phyloP scores from a whole-genome alignment of 2,113 vertebrate species.

The Varanus salvator region DNA sequence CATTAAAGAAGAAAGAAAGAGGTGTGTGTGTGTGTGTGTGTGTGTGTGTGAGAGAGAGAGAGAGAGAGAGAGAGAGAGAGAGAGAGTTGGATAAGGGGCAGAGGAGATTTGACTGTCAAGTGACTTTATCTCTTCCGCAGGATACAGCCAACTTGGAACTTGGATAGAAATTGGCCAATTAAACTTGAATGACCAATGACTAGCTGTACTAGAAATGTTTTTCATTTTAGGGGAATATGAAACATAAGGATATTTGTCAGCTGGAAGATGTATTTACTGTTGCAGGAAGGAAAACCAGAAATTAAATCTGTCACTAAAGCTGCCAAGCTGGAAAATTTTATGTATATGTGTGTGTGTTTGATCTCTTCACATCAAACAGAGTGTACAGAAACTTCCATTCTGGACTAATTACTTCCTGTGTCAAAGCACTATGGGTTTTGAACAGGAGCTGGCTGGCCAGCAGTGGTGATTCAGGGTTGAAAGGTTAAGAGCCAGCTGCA shows the following conservation, averaged over 20 bases:
- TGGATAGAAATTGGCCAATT: conserved; percentile 75
- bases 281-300: conserved; percentile 67
- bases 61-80: too few species aligned
- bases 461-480: not conserved
- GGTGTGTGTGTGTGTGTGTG: too few species aligned
- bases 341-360: conserved; percentile 45
- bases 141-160: conserved; percentile 70
- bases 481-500: conserved; percentile 23
- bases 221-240: conserved; percentile 55
- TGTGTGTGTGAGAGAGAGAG: too few species aligned
- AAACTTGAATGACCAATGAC: conserved; percentile 71
- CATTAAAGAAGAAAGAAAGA: conserved; percentile 62
- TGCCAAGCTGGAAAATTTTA: conserved; percentile 35
- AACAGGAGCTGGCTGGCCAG: conserved; percentile 26
- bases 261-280: conserved; percentile 71
- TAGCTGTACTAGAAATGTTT: conserved; percentile 59
- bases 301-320: conserved; percentile 67
- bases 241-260: conserved; percentile 47
- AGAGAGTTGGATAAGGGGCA: not conserved
- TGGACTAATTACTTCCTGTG: conserved; percentile 43
- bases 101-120: conserved; percentile 60
- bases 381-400: conserved; percentile 47
- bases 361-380: conserved; percentile 56
- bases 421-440: conserved; percentile 26
- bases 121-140: conserved; percentile 57